A percentile compares a stretch with the other conserved stretches of the same genome.
Evolutionary conservation across 2,888 invertebrate species (phyloP).

Genomic region (Artemia sp.): DNA sequence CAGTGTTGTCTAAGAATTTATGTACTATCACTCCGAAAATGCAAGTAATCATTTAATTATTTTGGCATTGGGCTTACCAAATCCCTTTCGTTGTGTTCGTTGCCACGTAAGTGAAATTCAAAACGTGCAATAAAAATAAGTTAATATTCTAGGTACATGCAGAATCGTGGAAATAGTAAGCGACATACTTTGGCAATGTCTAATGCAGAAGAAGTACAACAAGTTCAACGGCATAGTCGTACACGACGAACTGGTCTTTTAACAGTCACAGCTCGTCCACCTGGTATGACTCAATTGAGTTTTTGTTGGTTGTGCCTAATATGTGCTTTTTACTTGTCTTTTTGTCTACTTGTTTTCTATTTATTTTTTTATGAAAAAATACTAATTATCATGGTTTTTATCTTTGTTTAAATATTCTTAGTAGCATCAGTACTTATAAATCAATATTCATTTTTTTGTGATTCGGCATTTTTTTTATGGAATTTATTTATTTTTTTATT

Average conservation of each 20-base stretch:
- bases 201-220: conserved; percentile 44
- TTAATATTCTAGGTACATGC: conserved; percentile 46
- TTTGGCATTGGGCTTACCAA: no score
- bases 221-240: conserved; percentile 38
- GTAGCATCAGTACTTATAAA: conserved; percentile 19
- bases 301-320: neutral
- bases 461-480: no score
- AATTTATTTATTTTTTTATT: no score
- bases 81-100: no score
- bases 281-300: conserved; percentile 42
- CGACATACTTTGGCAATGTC: conserved; percentile 54
- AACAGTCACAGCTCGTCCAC: conserved; percentile 69
- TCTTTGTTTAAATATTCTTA: conserved; percentile 24
- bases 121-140: no score
- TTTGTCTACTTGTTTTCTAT: conserved; percentile 29
- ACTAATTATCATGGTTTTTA: conserved; percentile 22
- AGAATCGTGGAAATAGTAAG: conserved; percentile 53
- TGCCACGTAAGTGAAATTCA: no score
- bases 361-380: conserved; percentile 27
- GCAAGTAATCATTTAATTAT: no score
- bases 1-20: no score
- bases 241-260: conserved; percentile 62
- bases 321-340: conserved; percentile 18
- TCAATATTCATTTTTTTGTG: conserved; percentile 13
- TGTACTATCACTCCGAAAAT: no score